These are phyloP conservation scores for Oreochromis spilurus DNA, from an alignment of 2,113 vertebrate genomes.

Conservation along the genomic window DNA sequence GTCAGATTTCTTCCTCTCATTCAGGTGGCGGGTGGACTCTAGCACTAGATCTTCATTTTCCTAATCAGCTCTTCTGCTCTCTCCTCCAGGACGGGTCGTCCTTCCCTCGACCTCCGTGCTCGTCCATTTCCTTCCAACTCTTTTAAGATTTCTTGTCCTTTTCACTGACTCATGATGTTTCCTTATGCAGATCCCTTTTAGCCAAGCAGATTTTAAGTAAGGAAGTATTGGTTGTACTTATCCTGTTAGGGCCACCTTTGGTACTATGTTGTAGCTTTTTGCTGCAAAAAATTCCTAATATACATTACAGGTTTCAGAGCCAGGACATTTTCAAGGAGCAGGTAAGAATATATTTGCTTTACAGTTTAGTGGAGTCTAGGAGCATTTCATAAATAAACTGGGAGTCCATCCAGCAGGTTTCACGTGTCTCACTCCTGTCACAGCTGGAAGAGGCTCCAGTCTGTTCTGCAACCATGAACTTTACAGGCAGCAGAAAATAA, in stretches of 20 bases:
- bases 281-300: not conserved
- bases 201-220: not conserved
- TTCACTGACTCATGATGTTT: conserved; percentile 32
- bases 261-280: not conserved
- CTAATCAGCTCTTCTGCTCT: conserved; percentile 44
- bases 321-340: not conserved
- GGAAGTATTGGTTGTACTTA: not conserved
- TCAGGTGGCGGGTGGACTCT: conserved; percentile 43
- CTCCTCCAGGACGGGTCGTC: conserved; percentile 7
- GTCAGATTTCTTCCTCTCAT: conserved; percentile 61
- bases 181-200: not conserved
- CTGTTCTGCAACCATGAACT: not conserved
- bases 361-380: not conserved
- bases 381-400: not conserved
- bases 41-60: conserved; percentile 40
- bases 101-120: conserved; percentile 6
- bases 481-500: not conserved
- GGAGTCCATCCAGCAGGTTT: not conserved
- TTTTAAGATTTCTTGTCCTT: conserved; percentile 20
- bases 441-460: not conserved
- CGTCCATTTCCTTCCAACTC: conserved; percentile 34
- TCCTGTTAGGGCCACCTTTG: not conserved
- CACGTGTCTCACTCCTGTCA: not conserved
- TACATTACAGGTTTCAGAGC: not conserved
- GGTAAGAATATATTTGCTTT: not conserved